Evolutionary conservation across 2,113 vertebrate species (phyloP).

Genomic region (Willisornis vidua): DNA sequence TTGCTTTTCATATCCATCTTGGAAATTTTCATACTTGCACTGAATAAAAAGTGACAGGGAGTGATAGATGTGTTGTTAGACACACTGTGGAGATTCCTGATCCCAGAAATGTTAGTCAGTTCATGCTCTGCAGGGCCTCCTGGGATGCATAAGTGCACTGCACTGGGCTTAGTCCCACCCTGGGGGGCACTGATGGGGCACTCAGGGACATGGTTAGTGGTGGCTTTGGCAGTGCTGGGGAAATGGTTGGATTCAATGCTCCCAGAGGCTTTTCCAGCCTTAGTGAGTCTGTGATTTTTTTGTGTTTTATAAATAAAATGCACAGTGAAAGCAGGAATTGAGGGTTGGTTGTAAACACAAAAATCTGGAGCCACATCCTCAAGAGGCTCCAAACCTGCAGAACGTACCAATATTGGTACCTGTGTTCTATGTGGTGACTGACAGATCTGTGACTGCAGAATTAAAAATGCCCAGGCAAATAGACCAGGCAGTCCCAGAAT

Average conservation of each 20-base stretch:
- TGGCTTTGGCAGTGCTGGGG: no score
- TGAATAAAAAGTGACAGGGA: conserved; percentile 18
- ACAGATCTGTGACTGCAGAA: neutral
- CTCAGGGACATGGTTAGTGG: neutral
- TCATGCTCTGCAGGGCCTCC: neutral
- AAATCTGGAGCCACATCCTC: neutral
- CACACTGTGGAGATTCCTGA: neutral
- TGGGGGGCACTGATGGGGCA: neutral
- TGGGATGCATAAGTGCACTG: neutral
- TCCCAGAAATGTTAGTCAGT: neutral
- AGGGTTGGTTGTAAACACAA: neutral
- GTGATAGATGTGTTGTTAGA: neutral
- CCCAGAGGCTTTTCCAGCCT: neutral
- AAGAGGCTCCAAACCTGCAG: neutral
- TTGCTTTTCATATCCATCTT: conserved; percentile 30
- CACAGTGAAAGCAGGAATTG: neutral
- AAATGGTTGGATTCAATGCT: neutral
- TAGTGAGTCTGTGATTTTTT: neutral
- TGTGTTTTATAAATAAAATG: neutral
- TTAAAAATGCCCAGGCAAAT: neutral
- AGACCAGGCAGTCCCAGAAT: neutral
- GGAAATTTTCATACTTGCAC: neutral
- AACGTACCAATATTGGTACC: neutral
- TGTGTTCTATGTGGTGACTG: neutral
- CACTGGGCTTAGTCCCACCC: neutral